Conservation (phyloP, 2,113 vertebrate genomes). For the Accipiter virgatus region DNA sequence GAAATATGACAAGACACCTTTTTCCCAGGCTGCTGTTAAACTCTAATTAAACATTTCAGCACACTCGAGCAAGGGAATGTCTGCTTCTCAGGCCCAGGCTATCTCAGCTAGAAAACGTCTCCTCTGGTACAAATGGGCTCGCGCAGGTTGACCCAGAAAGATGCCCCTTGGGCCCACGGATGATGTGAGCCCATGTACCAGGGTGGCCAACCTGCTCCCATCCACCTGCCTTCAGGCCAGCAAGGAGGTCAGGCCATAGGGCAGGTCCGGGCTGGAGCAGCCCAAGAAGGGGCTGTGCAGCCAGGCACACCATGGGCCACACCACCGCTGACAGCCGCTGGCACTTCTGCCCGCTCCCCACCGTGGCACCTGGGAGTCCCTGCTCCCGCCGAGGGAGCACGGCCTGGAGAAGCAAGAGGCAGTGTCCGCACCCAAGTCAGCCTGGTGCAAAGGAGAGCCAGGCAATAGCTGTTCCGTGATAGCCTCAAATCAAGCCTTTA, state of each 20-base stretch:
- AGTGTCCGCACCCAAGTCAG: rapidly evolving
- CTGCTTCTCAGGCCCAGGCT: neutral
- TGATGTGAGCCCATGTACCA: neutral
- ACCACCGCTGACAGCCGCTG: neutral
- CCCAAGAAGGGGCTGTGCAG: neutral
- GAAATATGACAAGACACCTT: constrained; percentile 53
- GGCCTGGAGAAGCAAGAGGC: neutral
- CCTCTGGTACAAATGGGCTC: neutral
- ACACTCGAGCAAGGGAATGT: neutral
- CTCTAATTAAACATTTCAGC: constrained; percentile 48
- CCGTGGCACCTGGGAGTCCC: neutral
- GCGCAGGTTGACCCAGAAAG: neutral
- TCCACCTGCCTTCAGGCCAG: neutral
- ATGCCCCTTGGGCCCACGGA: neutral
- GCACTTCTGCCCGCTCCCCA: rapidly evolving
- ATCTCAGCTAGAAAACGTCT: neutral
- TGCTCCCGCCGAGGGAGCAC: rapidly evolving
- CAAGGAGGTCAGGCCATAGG: neutral
- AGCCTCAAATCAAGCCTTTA: neutral
- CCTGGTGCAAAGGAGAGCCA: neutral
- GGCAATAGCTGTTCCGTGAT: rapidly evolving
- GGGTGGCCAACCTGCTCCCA: neutral
- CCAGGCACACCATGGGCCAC: rapidly evolving
- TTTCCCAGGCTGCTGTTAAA: constrained; percentile 58
- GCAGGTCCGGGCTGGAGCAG: neutral